Evolutionary conservation across 1,140 invertebrate species (phyloP).

Genomic region (Pogonomyrmex californicus): DNA sequence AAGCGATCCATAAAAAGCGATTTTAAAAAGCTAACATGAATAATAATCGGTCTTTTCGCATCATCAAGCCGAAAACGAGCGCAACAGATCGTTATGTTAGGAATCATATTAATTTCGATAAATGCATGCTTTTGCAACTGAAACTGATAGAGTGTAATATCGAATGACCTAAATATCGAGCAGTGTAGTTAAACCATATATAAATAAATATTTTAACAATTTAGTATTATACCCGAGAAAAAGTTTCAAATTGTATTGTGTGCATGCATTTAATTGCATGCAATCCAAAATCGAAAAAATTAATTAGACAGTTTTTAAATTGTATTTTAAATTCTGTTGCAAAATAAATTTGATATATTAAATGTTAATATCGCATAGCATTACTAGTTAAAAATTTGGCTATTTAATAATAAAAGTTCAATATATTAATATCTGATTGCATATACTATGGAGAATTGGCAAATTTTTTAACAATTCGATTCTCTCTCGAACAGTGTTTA

Average conservation of each 20-base stretch:
- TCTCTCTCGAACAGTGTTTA: background rate
- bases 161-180: constrained; percentile 12
- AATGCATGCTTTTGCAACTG: background rate
- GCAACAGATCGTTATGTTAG: background rate
- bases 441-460: background rate
- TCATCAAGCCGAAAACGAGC: background rate
- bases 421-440: constrained; percentile 15
- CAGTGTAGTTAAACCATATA: background rate
- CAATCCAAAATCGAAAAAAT: background rate
- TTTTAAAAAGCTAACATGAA: background rate
- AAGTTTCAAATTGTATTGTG: constrained; percentile 7
- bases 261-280: background rate
- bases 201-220: constrained; percentile 22
- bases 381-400: background rate
- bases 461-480: background rate
- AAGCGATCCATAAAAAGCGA: background rate
- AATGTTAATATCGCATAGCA: background rate
- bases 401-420: constrained; percentile 22
- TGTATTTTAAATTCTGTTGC: background rate
- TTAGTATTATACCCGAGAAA: background rate
- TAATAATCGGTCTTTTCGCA: background rate
- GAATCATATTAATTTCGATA: constrained; percentile 8
- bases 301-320: background rate
- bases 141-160: background rate
- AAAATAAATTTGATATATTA: constrained; percentile 3